Percentiles rank a stretch among this genome's conserved stretches.
These are phyloP conservation scores for Metaphire vulgaris DNA, from an alignment of 1,140 invertebrate species.

Conservation along the genomic window DNA sequence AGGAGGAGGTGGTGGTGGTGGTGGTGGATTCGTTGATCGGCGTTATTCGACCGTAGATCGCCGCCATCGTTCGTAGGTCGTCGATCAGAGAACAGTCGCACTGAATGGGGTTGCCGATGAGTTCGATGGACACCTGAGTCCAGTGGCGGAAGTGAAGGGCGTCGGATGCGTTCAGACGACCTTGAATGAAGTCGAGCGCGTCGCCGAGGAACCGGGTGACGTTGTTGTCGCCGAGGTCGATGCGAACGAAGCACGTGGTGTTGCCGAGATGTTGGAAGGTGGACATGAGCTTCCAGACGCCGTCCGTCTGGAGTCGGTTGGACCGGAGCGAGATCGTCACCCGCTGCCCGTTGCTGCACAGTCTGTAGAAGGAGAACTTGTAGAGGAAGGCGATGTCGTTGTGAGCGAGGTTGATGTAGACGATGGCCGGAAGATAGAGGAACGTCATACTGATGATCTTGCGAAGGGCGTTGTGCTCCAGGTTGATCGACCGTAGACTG, in stretches of 20 bases:
- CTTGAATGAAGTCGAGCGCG: neutral
- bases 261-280: neutral
- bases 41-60: neutral
- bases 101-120: neutral
- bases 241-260: neutral
- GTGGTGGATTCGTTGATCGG: too few species aligned
- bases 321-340: neutral
- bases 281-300: neutral
- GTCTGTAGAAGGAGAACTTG: slow-evolving; percentile 20
- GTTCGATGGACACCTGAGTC: neutral
- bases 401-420: slow-evolving; percentile 7
- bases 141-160: neutral
- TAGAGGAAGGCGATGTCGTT: slow-evolving; percentile 12
- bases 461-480: slow-evolving; percentile 10
- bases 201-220: neutral
- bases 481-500: slow-evolving; percentile 10
- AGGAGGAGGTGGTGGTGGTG: neutral
- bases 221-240: neutral
- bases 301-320: neutral
- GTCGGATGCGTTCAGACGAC: neutral
- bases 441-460: slow-evolving; percentile 25
- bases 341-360: neutral
- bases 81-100: neutral
- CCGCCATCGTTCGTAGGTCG: neutral
- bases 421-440: slow-evolving; percentile 12